Base-by-base conservation (phyloP, 2,797 vertebrate species). In the Gymnoscopelus microlampas region DNA sequence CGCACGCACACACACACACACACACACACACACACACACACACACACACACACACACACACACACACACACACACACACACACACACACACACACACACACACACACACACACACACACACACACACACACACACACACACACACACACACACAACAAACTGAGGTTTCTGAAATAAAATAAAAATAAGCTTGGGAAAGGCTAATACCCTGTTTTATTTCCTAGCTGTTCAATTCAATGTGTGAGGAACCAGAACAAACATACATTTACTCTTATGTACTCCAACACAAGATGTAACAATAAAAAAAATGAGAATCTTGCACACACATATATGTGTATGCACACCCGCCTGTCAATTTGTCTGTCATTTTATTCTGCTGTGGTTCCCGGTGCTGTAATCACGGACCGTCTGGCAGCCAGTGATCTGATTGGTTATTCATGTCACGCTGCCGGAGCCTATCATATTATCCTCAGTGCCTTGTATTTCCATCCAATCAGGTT, bases 401-500 rank as follows among this genome's bases (percentile, higher is more conserved):
- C 1, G 3, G 76, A 82, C 81, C 74, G 78, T 63, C 70, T 78
- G 78, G 78, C 88, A 85, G 85, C 85, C 71, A 74, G 75, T 59
- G 79, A 86, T 89, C 86, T 64, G 88, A 91, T 90, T 90, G 91
- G 89, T 88, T 92, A 91, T 92, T 92, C 90, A 89, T 85, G 83
- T 89, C 91, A 89, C 83, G 74, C 83, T 70, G 84, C 87, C 51
- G 32, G 50, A 79, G 83, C 74, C 79, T 68, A 86, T 89, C 87
- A 85, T 87, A 91, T 90, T 90, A 91, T 89, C 79, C 80, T 79
- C 87, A 78, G 87, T 79, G 80, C 85, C 83, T 85, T 88, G 91
- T 80, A 80, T 91, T 91, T 90, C 87, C 88, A 90, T 91, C 90
- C 91, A 92, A 91, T 92, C 89, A 91, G 85, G 81, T 76, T 80